Base-by-base conservation (phyloP, 2,888 invertebrate species). In the Sphecodes monilicornis region DNA sequence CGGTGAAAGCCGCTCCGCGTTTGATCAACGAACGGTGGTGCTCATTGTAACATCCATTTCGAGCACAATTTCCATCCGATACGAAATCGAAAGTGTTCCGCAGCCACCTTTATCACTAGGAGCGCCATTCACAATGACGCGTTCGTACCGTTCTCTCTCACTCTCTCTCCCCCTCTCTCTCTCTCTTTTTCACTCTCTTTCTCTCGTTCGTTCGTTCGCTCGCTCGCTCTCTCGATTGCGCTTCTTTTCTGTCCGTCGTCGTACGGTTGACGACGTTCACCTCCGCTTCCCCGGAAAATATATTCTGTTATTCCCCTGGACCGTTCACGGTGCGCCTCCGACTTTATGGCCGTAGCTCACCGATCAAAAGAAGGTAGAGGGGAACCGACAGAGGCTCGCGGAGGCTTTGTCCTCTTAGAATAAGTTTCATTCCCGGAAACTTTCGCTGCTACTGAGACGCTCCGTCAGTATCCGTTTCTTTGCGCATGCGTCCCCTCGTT, bases 11-110 rank as follows among this genome's bases (percentile, higher is more conserved):
- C 57, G 87, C 90, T 88, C 81, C 57, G 87, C 90, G 88, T 88
- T 92, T 88, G 91, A 92, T 92, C 89, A 92, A 89, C 88, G 84
- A 90, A 91, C 90, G 89, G 89, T 91, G 89, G 89, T 92, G 82
- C 81, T 78, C 57, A 64, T 87, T 84, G 87, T 89, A 91, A 91
- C 90, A 91, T 92, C 90, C 91, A 91, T 92, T 88, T 90, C 85
- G 85, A 88, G 86, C 88, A 90, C 91, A 87, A 87, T 90, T 86
- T 80, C 74, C 43, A 69, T 73, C 68, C 76, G 69, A 85, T 79
- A 57, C 64, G 73, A 84, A 82, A 85, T 76, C 73, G 78, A 78
- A 70, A 83, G 76, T 80, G 71, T 84, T 60, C 57, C 79, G 72
- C 82, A 78, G 75, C 70, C 81, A 84, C 82, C 76, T 78, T 86